Evolutionary conservation across 64 coral and sea anemone species (phyloP).

Genomic region (Dendrophyllia cribrosa): DNA sequence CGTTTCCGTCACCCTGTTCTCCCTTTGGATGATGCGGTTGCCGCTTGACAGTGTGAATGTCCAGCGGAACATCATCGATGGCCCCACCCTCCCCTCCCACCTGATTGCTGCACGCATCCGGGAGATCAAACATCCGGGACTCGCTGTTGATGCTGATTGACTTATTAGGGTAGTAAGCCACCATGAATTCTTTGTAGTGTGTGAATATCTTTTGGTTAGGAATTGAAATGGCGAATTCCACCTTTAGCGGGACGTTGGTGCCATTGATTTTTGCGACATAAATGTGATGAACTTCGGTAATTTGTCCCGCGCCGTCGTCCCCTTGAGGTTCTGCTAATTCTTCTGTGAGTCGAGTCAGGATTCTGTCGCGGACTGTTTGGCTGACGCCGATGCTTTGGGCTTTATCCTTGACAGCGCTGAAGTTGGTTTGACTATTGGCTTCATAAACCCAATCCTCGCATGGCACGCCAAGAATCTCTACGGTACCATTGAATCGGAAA

Average conservation of each 20-base stretch:
- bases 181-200: slow-evolving; percentile 40
- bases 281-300: slow-evolving; percentile 23
- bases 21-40: background rate
- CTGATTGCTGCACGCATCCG: slow-evolving; percentile 5
- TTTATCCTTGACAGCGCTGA: slow-evolving; percentile 23
- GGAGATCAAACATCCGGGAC: slow-evolving; percentile 28
- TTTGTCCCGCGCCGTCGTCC: background rate
- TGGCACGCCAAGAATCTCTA: slow-evolving; percentile 19
- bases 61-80: background rate
- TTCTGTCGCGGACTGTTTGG: slow-evolving; percentile 30
- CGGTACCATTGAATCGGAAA: slow-evolving; percentile 24
- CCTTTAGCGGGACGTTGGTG: slow-evolving; percentile 15
- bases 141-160: slow-evolving; percentile 33
- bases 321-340: background rate
- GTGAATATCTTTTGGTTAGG: slow-evolving; percentile 26
- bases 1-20: background rate
- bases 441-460: slow-evolving; percentile 29
- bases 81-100: background rate
- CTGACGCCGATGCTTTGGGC: background rate
- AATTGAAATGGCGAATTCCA: slow-evolving; percentile 25
- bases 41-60: slow-evolving; percentile 7
- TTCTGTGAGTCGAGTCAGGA: slow-evolving; percentile 1
- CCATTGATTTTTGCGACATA: slow-evolving; percentile 31
- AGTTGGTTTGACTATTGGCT: slow-evolving; percentile 4
- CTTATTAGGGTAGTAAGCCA: slow-evolving; percentile 28